phyloP scores from a whole-genome alignment of 2,797 vertebrate species.

The Thunnus albacares region DNA sequence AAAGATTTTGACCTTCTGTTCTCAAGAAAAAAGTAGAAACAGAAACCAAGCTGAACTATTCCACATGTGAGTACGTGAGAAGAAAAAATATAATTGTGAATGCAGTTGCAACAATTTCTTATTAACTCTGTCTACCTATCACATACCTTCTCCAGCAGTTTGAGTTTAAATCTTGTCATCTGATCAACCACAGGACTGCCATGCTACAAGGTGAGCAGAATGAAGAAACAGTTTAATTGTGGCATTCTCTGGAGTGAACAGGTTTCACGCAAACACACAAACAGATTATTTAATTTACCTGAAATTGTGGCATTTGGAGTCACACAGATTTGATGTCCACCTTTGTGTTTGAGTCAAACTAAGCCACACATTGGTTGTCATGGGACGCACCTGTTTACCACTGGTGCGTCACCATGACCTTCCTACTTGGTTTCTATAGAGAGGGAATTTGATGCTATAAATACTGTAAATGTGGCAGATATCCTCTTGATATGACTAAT shows the following conservation, averaged over 20 bases:
- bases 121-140: not conserved
- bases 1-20: not conserved
- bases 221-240: not conserved
- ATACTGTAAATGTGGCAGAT: too few species aligned
- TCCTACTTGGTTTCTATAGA: conserved; percentile 27
- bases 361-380: conserved; percentile 72
- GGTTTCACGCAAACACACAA: conserved; percentile 7
- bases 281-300: conserved; percentile 31
- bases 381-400: conserved; percentile 56
- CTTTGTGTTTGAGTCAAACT: conserved; percentile 35
- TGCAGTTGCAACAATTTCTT: not conserved
- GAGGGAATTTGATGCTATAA: too few species aligned
- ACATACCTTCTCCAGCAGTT: conserved; percentile 88
- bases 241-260: not conserved
- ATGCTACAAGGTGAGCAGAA: conserved; percentile 58
- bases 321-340: conserved; percentile 16
- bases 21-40: not conserved
- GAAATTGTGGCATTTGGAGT: conserved; percentile 31
- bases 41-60: not conserved
- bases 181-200: conserved; percentile 83
- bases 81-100: not conserved
- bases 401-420: conserved; percentile 5
- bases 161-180: conserved; percentile 86
- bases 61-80: not conserved
- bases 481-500: too few species aligned